phyloP scores from a whole-genome alignment of 2,113 vertebrate genomes.

The mouse (Mus musculus) region DNA sequence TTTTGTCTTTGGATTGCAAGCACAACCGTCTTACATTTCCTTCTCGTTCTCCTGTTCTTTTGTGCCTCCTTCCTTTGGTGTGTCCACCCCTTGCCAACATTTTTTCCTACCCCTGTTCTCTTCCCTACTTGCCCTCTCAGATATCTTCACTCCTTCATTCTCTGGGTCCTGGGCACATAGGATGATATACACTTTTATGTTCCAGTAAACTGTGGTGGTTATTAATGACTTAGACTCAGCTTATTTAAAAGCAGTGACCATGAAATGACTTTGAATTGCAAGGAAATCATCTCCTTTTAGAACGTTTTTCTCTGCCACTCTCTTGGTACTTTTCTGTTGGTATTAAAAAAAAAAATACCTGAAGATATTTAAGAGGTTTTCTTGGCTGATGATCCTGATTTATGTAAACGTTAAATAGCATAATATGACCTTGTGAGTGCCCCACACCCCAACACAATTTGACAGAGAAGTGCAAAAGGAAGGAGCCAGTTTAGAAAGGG shows the following conservation, averaged over 20 bases:
- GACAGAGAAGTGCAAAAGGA: background rate
- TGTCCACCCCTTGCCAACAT: background rate
- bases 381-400: background rate
- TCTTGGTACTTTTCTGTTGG: background rate
- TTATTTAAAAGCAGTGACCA: slow-evolving; percentile 1
- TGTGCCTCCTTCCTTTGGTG: too few relatives aligned
- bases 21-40: background rate
- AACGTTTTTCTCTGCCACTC: slow-evolving; percentile 5
- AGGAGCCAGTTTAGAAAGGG: background rate
- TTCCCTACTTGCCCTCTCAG: background rate
- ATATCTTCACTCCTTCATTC: background rate
- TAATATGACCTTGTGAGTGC: background rate
- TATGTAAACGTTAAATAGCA: background rate
- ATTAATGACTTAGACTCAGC: slow-evolving; percentile 23
- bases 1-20: background rate
- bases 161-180: background rate
- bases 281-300: slow-evolving; percentile 43
- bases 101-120: background rate
- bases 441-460: background rate
- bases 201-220: background rate
- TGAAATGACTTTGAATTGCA: slow-evolving; percentile 11
- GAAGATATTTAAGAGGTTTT: background rate
- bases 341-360: background rate
- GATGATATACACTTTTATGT: background rate
- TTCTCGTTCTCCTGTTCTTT: background rate